Evolutionary conservation across 2,113 vertebrate species (phyloP).

Genomic region (Sylvietta virens): DNA sequence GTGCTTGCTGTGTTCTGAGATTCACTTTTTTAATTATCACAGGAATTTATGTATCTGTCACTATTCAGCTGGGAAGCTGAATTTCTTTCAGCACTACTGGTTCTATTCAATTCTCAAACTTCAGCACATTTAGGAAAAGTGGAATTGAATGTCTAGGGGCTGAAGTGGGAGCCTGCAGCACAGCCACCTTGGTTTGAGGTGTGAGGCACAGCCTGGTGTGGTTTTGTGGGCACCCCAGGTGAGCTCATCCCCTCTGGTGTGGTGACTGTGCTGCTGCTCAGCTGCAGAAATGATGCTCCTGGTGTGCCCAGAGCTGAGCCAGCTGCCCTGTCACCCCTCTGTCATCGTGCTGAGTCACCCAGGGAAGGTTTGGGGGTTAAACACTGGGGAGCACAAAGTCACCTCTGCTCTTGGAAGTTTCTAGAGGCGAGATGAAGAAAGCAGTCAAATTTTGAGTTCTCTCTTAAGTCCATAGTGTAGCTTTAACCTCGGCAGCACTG

Average conservation of each 20-base stretch:
- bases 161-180: background rate
- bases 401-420: background rate
- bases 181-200: background rate
- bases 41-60: background rate
- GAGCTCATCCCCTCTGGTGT: background rate
- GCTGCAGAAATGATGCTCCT: background rate
- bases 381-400: background rate
- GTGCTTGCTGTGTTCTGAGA: background rate
- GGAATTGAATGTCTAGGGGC: background rate
- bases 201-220: background rate
- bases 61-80: background rate
- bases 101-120: background rate
- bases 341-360: rapidly evolving
- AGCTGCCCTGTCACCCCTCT: background rate
- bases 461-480: background rate
- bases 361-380: background rate
- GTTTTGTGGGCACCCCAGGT: background rate
- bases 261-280: background rate
- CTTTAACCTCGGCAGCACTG: background rate
- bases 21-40: background rate
- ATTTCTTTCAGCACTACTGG: background rate
- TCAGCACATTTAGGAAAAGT: background rate
- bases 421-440: background rate
- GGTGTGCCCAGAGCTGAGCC: background rate
- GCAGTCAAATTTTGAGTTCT: background rate